Percentiles rank a stretch among this genome's conserved stretches.
Evolutionary conservation across 2,888 invertebrate species (phyloP).

Genomic region (Xestia ashworthii): DNA sequence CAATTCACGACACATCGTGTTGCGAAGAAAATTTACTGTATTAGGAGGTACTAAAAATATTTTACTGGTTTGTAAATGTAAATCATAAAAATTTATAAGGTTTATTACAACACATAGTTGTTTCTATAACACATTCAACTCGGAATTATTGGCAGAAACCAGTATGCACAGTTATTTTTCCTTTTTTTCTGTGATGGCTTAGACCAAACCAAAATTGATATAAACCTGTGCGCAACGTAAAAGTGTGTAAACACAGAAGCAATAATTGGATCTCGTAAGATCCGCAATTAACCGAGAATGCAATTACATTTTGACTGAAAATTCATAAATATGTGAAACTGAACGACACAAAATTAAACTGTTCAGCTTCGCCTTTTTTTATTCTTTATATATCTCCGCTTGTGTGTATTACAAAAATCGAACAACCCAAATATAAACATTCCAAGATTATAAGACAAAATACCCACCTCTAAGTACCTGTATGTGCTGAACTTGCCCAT

Average conservation of each 20-base stretch:
- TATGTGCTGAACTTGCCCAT: constrained; percentile 90
- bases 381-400: background rate
- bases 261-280: background rate
- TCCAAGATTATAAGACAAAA: constrained; percentile 16
- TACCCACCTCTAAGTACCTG: constrained; percentile 89
- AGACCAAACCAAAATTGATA: background rate
- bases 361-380: background rate
- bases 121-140: background rate
- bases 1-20: background rate
- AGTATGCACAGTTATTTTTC: no score
- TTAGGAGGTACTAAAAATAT: background rate
- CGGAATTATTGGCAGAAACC: background rate
- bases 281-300: background rate
- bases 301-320: background rate
- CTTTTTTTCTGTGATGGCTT: background rate
- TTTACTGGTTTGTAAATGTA: background rate
- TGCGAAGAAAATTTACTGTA: background rate
- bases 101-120: constrained; percentile 12
- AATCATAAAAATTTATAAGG: constrained; percentile 26
- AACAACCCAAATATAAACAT: constrained; percentile 27
- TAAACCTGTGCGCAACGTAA: background rate
- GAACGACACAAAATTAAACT: background rate
- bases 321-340: background rate
- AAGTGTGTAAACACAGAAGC: background rate
- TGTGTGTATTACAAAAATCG: background rate